These are phyloP conservation scores for Drosophila equinoxialis DNA, from an alignment of 1,140 invertebrate species.

Conservation along the genomic window DNA sequence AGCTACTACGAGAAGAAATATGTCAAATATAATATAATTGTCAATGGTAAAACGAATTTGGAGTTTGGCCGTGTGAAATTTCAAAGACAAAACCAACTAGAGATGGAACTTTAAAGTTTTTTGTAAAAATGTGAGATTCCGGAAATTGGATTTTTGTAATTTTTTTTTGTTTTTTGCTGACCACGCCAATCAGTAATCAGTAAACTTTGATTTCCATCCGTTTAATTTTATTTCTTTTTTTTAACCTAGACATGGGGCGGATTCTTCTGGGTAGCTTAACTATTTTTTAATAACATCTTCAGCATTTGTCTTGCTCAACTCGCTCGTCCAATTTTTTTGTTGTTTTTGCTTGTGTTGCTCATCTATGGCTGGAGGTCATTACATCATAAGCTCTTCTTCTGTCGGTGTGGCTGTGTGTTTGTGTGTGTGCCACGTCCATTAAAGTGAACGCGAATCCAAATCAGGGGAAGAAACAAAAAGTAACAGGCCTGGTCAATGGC, in stretches of 20 bases:
- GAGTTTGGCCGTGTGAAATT: not conserved
- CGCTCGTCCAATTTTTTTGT: constrained; percentile 44
- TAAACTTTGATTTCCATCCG: constrained; percentile 13
- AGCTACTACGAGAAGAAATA: constrained; percentile 62
- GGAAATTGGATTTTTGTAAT: constrained; percentile 4
- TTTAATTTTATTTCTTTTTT: not conserved
- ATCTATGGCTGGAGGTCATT: constrained; percentile 67
- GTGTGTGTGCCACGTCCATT: constrained; percentile 53
- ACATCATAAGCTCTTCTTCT: constrained; percentile 79
- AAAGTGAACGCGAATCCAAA: constrained; percentile 77
- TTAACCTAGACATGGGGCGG: constrained; percentile 12
- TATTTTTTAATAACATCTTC: constrained; percentile 82
- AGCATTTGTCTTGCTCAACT: constrained; percentile 81
- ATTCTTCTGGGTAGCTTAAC: constrained; percentile 48
- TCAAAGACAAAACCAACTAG: not conserved
- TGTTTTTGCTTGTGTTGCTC: constrained; percentile 22
- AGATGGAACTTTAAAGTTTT: not conserved
- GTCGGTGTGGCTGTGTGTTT: constrained; percentile 22
- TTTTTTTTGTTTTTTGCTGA: not conserved
- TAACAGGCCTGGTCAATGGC: constrained; percentile 25
- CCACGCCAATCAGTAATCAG: constrained; percentile 30
- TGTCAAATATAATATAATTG: constrained; percentile 80
- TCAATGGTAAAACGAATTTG: constrained; percentile 19
- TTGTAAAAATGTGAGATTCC: not conserved
- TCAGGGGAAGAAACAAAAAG: constrained; percentile 28